phyloP scores from a whole-genome alignment of 2,797 vertebrate species.

The Ibycter americanus region DNA sequence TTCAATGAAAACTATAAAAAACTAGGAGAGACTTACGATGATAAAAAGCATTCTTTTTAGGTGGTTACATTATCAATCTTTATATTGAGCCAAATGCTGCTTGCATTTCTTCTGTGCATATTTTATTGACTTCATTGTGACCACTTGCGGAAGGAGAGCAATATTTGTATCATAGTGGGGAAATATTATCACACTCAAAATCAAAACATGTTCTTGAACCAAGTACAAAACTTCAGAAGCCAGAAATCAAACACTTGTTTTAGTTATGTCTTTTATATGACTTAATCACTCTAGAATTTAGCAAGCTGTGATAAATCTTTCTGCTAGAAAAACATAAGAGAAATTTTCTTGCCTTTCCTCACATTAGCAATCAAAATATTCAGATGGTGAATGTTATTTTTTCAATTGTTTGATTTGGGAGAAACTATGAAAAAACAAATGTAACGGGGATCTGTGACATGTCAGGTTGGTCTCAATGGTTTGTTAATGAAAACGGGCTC shows the following conservation, averaged over 20 bases:
- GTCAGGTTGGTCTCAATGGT: neutral
- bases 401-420: neutral
- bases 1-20: constrained; percentile 39
- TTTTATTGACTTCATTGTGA: constrained; percentile 38
- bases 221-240: constrained; percentile 5
- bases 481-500: neutral
- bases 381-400: neutral
- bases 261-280: neutral
- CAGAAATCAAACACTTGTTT: neutral
- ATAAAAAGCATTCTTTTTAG: constrained; percentile 32
- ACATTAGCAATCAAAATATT: neutral
- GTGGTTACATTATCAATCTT: constrained; percentile 52
- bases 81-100: constrained; percentile 40
- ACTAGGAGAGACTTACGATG: constrained; percentile 5
- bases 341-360: neutral
- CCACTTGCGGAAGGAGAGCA: neutral
- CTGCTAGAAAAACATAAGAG: neutral
- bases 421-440: neutral
- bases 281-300: constrained; percentile 17
- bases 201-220: neutral
- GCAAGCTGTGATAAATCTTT: constrained; percentile 15
- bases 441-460: neutral
- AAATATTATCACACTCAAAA: neutral
- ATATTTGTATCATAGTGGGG: neutral
- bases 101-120: constrained; percentile 15